Evolutionary conservation across 2,113 vertebrate species (phyloP).

Genomic region (Galbula dea): DNA sequence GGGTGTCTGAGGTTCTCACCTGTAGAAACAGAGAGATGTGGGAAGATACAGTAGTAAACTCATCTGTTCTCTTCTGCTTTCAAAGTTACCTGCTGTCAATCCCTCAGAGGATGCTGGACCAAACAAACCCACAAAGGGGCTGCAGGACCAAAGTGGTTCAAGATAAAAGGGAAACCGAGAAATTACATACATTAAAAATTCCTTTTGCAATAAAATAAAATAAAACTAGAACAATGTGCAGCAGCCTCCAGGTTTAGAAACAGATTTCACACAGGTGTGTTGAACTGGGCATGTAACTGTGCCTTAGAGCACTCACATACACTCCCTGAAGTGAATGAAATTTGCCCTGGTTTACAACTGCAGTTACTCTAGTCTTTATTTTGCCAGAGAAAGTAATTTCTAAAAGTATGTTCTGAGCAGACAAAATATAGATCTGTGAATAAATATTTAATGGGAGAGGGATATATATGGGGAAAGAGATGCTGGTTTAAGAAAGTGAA

Average conservation of each 20-base stretch:
- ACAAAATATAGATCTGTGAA: background rate
- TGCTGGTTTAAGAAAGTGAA: background rate
- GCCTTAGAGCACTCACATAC: background rate
- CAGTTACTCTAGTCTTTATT: background rate
- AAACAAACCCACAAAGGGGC: background rate
- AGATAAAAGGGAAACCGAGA: background rate
- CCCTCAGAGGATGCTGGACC: background rate
- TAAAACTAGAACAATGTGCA: background rate
- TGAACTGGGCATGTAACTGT: background rate
- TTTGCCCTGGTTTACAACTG: background rate
- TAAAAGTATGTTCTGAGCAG: background rate
- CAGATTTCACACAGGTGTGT: background rate
- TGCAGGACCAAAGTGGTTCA: background rate
- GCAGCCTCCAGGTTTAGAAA: background rate
- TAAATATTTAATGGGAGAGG: background rate
- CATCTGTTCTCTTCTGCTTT: background rate
- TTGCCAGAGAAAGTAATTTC: background rate
- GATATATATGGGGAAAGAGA: background rate
- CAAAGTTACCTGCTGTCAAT: background rate
- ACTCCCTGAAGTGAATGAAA: background rate
- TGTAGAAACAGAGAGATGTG: background rate
- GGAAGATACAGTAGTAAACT: background rate
- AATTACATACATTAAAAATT: background rate
- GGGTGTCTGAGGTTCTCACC: background rate
- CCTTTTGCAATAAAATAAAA: background rate